These are phyloP conservation scores for Tokudaia muenninki DNA, from an alignment of 2,797 vertebrate genomes.

Conservation along the genomic window DNA sequence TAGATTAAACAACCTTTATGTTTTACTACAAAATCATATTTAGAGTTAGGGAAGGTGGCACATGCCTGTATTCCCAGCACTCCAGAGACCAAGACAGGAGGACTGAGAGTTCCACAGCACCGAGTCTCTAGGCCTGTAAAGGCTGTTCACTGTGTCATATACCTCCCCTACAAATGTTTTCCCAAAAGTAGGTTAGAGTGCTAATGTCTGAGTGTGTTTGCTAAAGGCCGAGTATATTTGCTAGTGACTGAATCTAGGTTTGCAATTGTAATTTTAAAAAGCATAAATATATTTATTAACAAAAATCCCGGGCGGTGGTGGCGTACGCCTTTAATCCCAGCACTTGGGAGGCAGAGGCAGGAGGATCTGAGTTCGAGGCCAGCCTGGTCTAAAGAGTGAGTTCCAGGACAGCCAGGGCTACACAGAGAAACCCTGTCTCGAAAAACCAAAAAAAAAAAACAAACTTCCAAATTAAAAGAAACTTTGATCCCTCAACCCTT, in stretches of 20 bases:
- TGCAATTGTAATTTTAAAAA: slow-evolving; percentile 51
- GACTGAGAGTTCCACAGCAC: neutral
- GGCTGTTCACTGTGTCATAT: slow-evolving; percentile 24
- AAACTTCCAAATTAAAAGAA: neutral
- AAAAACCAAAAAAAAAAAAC: too few relatives aligned
- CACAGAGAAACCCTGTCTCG: too few relatives aligned
- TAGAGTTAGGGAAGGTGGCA: neutral
- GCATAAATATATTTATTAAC: slow-evolving; percentile 5
- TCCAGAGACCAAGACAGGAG: neutral
- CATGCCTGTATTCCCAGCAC: neutral
- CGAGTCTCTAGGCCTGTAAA: neutral
- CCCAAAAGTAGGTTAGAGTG: neutral
- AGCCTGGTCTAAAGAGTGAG: too few relatives aligned
- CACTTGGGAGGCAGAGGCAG: too few relatives aligned
- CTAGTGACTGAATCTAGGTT: neutral
- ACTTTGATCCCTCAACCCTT: neutral
- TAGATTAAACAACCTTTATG: neutral
- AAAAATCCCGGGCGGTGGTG: too few relatives aligned
- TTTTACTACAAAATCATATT: slow-evolving; percentile 50
- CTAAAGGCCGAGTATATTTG: neutral
- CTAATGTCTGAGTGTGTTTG: neutral
- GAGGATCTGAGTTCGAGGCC: too few relatives aligned
- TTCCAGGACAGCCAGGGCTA: too few relatives aligned
- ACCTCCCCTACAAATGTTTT: neutral
- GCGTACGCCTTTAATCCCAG: too few relatives aligned